Conservation (phyloP, 2,888 invertebrate species). For the Ichneumoninae sp. region DNA sequence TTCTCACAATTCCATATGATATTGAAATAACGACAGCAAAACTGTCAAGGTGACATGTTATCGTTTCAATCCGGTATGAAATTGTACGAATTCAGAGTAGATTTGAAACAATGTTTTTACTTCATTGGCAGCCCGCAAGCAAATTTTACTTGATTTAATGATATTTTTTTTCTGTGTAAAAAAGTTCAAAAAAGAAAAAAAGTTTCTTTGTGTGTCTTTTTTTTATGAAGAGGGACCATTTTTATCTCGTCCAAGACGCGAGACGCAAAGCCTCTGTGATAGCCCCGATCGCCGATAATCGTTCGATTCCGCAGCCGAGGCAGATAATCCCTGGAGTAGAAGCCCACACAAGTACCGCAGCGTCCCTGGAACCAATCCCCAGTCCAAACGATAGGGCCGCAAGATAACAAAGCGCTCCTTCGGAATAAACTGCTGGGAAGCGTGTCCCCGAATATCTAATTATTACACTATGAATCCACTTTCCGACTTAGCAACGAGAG, state of each 20-base stretch:
- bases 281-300: constrained; percentile 64
- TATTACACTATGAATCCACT: constrained; percentile 41
- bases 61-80: too few species aligned
- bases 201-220: not conserved
- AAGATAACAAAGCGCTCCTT: constrained; percentile 50
- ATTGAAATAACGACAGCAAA: too few species aligned
- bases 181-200: not conserved
- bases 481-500: not conserved
- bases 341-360: constrained; percentile 13
- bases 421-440: constrained; percentile 61
- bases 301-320: constrained; percentile 59
- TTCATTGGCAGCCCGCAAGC: too few species aligned
- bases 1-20: too few species aligned
- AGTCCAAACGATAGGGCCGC: constrained; percentile 47
- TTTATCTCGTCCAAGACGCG: not conserved
- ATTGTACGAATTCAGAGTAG: too few species aligned
- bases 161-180: too few species aligned
- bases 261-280: constrained; percentile 31
- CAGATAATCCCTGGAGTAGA: constrained; percentile 57
- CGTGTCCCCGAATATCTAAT: constrained; percentile 66
- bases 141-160: too few species aligned
- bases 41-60: too few species aligned
- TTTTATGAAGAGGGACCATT: not conserved
- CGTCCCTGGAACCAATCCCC: constrained; percentile 37
- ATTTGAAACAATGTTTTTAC: too few species aligned